Evolutionary conservation across 92 coral and sea anemone genomes (phyloP).

Genomic region (Epizoanthus stellaris): DNA sequence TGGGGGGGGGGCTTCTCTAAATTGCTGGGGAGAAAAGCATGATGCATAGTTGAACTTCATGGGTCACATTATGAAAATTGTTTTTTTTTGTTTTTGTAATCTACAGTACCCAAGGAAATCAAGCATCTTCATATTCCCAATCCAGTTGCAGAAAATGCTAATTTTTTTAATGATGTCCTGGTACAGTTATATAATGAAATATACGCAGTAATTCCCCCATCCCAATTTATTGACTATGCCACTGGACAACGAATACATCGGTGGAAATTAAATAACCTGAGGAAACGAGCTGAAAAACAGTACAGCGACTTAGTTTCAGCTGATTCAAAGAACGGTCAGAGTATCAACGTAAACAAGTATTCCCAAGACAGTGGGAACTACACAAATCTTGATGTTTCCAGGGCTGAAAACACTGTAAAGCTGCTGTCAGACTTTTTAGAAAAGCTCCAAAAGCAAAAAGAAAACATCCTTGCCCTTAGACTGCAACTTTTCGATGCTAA

Average conservation of each 20-base stretch:
- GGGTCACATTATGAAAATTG: too few relatives aligned
- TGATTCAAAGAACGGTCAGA: slow-evolving; percentile 2
- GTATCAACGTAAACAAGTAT: slow-evolving; percentile 1
- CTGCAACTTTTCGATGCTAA: not conserved
- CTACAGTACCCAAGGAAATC: slow-evolving; percentile 15
- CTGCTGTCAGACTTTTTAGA: slow-evolving; percentile 2
- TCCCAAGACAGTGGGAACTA: slow-evolving; percentile 6
- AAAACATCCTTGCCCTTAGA: not conserved
- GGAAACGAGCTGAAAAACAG: not conserved
- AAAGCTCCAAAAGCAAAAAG: slow-evolving; percentile 6
- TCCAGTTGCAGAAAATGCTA: slow-evolving; percentile 21
- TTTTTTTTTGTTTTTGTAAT: not conserved
- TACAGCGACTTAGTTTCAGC: not conserved
- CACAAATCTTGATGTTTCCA: not conserved
- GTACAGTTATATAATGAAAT: not conserved
- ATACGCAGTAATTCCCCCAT: slow-evolving; percentile 11
- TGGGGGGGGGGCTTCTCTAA: not conserved
- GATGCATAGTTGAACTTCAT: too few relatives aligned
- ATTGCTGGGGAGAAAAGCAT: too few relatives aligned
- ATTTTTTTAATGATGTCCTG: slow-evolving; percentile 20
- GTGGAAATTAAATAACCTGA: not conserved
- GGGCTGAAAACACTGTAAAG: slow-evolving; percentile 14
- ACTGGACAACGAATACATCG: not conserved
- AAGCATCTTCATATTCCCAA: slow-evolving; percentile 22
- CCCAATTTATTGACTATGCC: slow-evolving; percentile 4